Conservation (phyloP, 92 coral and sea anemone species). For the Siderastrea siderea region DNA sequence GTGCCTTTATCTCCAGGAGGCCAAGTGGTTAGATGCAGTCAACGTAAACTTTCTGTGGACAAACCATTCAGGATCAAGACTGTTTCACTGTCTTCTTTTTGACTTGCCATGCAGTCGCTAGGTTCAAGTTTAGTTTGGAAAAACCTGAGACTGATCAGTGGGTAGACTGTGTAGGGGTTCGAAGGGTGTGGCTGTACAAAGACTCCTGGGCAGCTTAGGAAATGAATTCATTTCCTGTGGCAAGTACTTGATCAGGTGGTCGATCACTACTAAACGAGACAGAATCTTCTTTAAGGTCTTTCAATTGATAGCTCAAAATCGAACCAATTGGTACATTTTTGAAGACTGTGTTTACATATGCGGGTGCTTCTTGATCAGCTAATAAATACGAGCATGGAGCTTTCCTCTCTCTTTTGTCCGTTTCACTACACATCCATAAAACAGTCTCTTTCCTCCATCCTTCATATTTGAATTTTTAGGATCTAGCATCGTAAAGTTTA, state of each 20-base stretch:
- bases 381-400: slow-evolving; percentile 58
- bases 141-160: slow-evolving; percentile 22
- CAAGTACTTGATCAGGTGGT: slow-evolving; percentile 22
- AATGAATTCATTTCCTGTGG: slow-evolving; percentile 7
- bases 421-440: slow-evolving; percentile 21
- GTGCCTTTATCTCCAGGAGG: slow-evolving; percentile 57
- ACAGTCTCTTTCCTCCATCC: slow-evolving; percentile 53
- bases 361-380: slow-evolving; percentile 51
- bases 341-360: slow-evolving; percentile 48
- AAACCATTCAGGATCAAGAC: slow-evolving; percentile 41
- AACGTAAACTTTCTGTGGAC: slow-evolving; percentile 33
- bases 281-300: slow-evolving; percentile 22
- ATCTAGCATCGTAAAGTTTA: slow-evolving; percentile 68
- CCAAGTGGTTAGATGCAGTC: slow-evolving; percentile 76
- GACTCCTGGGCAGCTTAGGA: slow-evolving; percentile 39
- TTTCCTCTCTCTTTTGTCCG: slow-evolving; percentile 25
- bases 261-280: slow-evolving; percentile 30
- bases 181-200: slow-evolving; percentile 7
- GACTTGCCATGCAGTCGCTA: slow-evolving; percentile 4
- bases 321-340: slow-evolving; percentile 61
- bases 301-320: slow-evolving; percentile 51
- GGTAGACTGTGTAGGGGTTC: slow-evolving; percentile 15
- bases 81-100: slow-evolving; percentile 28
- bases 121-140: neutral
- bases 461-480: slow-evolving; percentile 13